These are phyloP conservation scores for Cheirogaleus medius DNA, from an alignment of 2,113 vertebrate species.

Conservation along the genomic window DNA sequence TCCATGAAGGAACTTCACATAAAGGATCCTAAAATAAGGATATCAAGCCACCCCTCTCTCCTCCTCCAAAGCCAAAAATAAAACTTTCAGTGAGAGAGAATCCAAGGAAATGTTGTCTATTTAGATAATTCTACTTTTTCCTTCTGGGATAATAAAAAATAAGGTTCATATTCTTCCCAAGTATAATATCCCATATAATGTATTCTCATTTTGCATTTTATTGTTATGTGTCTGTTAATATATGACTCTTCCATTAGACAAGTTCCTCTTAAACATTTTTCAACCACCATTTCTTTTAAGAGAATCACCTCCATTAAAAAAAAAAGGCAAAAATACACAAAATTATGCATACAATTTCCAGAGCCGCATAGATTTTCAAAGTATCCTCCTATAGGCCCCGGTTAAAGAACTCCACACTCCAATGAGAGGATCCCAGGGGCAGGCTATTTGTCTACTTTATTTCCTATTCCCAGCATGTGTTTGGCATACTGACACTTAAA, in stretches of 20 bases:
- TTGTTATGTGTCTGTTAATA: not conserved
- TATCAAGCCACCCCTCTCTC: not conserved
- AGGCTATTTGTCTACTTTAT: not conserved
- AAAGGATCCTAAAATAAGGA: not conserved
- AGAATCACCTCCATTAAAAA: not conserved
- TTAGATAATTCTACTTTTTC: not conserved
- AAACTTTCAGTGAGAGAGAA: not conserved
- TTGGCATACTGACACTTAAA: not conserved
- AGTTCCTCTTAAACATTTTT: not conserved
- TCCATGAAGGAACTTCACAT: not conserved
- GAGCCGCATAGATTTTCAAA: not conserved
- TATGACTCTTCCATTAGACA: not conserved
- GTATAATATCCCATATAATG: not conserved
- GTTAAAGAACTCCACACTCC: not conserved
- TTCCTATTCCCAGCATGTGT: not conserved
- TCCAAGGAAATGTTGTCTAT: not conserved
- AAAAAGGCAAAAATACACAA: not conserved
- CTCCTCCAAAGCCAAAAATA: not conserved
- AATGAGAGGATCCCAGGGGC: not conserved
- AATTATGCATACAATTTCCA: not conserved
- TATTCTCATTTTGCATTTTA: not conserved
- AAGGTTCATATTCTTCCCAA: not conserved
- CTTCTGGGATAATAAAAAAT: not conserved
- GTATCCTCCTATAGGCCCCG: not conserved
- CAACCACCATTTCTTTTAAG: not conserved